A percentile compares a stretch with the other conserved stretches of the same genome.
phyloP scores from a whole-genome alignment of 2,113 vertebrate genomes.

The Heterotilapia buettikoferi region DNA sequence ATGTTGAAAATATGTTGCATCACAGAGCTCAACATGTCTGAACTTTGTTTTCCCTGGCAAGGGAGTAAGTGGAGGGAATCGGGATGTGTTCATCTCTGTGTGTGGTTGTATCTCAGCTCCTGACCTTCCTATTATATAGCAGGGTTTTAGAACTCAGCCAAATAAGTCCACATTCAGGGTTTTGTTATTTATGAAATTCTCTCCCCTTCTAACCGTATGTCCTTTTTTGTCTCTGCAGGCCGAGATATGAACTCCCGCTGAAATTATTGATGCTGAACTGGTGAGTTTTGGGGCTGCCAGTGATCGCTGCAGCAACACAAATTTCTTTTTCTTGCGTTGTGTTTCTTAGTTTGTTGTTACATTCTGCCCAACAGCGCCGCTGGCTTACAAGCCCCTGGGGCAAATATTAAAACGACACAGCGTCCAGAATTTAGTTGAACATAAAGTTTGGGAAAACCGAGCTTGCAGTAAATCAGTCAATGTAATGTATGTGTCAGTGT shows the following conservation, averaged over 20 bases:
- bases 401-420: background rate
- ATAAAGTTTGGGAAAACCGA: background rate
- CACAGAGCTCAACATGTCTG: background rate
- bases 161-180: constrained; percentile 42
- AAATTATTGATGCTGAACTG: constrained; percentile 67
- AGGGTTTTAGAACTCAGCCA: constrained; percentile 26
- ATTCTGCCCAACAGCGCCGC: background rate
- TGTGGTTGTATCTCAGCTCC: background rate
- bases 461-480: background rate
- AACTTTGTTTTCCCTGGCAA: constrained; percentile 6
- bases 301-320: background rate
- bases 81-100: background rate
- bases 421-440: background rate
- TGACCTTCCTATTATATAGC: background rate
- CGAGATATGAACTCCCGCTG: constrained; percentile 59
- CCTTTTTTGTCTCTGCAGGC: constrained; percentile 64
- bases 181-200: constrained; percentile 33
- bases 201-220: constrained; percentile 22
- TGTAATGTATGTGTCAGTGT: background rate
- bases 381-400: background rate
- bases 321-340: background rate
- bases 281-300: constrained; percentile 52
- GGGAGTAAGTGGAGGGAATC: background rate
- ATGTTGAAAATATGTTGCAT: constrained; percentile 22
- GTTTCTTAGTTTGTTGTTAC: background rate